Percentiles rank a stretch among this genome's conserved stretches.
phyloP scores from a whole-genome alignment of 2,888 invertebrate species.

The Cybosia mesomella region DNA sequence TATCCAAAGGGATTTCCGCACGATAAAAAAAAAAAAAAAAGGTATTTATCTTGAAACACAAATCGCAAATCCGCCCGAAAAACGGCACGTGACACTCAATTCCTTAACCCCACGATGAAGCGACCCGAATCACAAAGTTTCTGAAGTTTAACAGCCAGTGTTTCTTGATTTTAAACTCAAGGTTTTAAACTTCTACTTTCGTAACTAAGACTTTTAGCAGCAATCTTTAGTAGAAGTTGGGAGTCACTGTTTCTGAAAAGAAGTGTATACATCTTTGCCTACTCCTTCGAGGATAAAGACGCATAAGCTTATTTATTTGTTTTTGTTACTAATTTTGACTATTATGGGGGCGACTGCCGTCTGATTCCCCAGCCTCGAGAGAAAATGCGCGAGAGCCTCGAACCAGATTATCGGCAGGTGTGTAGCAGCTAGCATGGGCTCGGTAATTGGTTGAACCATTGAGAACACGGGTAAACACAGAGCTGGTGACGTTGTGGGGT shows the following conservation, averaged over 20 bases:
- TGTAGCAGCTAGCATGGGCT: too few relatives aligned
- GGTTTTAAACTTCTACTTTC: neutral
- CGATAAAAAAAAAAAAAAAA: too few relatives aligned
- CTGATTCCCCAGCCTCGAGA: too few relatives aligned
- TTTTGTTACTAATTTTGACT: too few relatives aligned
- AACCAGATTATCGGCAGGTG: too few relatives aligned
- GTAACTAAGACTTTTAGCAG: neutral
- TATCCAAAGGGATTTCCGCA: too few relatives aligned
- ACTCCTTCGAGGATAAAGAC: neutral
- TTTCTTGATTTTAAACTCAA: neutral
- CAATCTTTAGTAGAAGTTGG: neutral
- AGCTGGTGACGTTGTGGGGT: too few relatives aligned
- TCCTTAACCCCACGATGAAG: neutral
- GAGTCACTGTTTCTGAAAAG: neutral
- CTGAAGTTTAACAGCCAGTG: neutral
- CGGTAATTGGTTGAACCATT: too few relatives aligned
- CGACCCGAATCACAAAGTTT: neutral
- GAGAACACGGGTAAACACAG: too few relatives aligned
- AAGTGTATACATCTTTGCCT: neutral
- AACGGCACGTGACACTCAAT: neutral
- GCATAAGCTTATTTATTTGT: too few relatives aligned
- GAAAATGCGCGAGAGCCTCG: too few relatives aligned
- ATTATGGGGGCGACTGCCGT: too few relatives aligned
- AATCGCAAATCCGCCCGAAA: neutral
- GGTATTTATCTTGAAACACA: neutral